Evolutionary conservation across 2,888 invertebrate species (phyloP).

Genomic region (Carterocephalus palaemon): DNA sequence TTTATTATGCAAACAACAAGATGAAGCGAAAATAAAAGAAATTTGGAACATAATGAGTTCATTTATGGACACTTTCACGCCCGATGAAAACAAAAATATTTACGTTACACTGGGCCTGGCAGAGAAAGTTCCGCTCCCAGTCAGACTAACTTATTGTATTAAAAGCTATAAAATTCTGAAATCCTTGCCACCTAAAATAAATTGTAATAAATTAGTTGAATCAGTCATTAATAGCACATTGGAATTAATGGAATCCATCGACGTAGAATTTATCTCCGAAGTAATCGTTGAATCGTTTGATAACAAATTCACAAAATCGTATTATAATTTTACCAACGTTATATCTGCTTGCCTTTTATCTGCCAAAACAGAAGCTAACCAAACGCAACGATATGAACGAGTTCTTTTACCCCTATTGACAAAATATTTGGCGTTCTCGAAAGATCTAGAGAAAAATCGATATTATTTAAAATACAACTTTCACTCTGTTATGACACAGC

Average conservation of each 20-base stretch:
- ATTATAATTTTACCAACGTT: conserved; percentile 26
- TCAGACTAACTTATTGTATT: conserved; percentile 45
- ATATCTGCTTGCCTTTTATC: conserved; percentile 47
- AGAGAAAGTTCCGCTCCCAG: conserved; percentile 39
- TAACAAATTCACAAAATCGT: conserved; percentile 35
- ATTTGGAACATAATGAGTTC: conserved; percentile 46
- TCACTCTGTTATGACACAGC: conserved; percentile 26
- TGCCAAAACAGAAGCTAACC: conserved; percentile 39
- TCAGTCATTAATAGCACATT: conserved; percentile 36
- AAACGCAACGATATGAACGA: conserved; percentile 43
- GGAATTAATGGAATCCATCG: conserved; percentile 44
- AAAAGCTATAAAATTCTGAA: conserved; percentile 49
- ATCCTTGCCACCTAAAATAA: conserved; percentile 34
- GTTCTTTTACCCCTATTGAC: conserved; percentile 45
- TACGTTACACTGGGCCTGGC: conserved; percentile 42
- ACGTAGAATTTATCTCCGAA: conserved; percentile 40
- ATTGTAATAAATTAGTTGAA: conserved; percentile 29
- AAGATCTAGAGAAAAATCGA: background rate
- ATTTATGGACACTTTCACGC: conserved; percentile 51
- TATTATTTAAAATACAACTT: conserved; percentile 34
- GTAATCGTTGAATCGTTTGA: conserved; percentile 44
- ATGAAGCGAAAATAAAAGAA: conserved; percentile 35
- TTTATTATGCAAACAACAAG: conserved; percentile 45
- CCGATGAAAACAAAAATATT: conserved; percentile 51
- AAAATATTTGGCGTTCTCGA: conserved; percentile 35